Base-by-base conservation (phyloP, 2,888 invertebrate genomes). In the Eutolmus rufibarbis region DNA sequence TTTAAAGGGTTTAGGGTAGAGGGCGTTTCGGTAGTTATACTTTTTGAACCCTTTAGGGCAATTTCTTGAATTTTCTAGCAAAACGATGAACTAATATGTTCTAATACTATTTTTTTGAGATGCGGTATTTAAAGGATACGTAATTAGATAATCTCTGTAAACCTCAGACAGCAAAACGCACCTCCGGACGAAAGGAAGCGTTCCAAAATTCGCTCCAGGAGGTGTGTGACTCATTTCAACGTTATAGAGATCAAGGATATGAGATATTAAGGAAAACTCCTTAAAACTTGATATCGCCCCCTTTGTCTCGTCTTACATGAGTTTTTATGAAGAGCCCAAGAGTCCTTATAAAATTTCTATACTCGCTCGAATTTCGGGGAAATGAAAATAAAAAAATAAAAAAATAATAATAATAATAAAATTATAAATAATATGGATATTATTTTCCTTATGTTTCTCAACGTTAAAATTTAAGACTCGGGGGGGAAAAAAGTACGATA, bases 271-370 rank as follows among this genome's bases (percentile, higher is more conserved):
- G 74, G 84, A 40, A 66, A 84, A 84, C 28, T 84, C 23, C 84
- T 84, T 84, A 84, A 84, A 84, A 84, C 84, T 84, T 84, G 43
- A 84, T 84, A 84, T 84, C 84, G 74, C 19, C 74, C 40, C 84
- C 2, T 14, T 46, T 37, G 23, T 74, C 43, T 74, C 40, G 43
- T 84, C 43, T 74, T 84, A 16, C 5, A 9, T 74, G 74, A 84
- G 74, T 84, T 84, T 84, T 84, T 84, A 84, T 84, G 34, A 84
- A 84, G 66, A 40, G 34, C 51, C 51, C 19, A 56, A 34, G 56
- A 56, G 81, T 31, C 34, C 56, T 81, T 66, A 37, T 43, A 23
- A 46, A 16, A 57, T 40, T 66, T n/a, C 34, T n/a, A 43, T 43
- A 14, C 7, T 7, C 23, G 23, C 46, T 51, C 16, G 23, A 81